Conservation (phyloP, 2,888 invertebrate species). For the Emesis russula region DNA sequence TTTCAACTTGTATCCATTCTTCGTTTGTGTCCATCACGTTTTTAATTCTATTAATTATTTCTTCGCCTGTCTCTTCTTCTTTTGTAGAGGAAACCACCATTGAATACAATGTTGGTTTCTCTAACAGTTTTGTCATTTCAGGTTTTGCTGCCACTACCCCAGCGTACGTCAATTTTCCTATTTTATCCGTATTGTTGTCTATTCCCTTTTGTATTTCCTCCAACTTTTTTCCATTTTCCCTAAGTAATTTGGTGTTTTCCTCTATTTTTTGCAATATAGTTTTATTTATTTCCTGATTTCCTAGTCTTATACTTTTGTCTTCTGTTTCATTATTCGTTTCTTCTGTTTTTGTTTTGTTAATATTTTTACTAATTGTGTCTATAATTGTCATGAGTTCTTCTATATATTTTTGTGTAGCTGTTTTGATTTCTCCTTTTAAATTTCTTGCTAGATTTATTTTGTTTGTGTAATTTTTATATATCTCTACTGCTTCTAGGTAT, state of each 20-base stretch:
- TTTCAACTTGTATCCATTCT: constrained; percentile 44
- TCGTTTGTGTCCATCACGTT: constrained; percentile 43
- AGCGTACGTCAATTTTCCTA: constrained; percentile 16
- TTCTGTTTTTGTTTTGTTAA: too few species aligned
- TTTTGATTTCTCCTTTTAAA: too few species aligned
- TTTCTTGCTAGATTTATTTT: too few species aligned
- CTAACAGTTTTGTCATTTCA: neutral
- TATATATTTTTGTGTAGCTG: too few species aligned
- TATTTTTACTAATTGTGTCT: too few species aligned
- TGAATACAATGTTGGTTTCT: constrained; percentile 29
- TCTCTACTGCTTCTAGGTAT: too few species aligned
- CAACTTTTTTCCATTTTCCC: neutral
- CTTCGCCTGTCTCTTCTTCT: constrained; percentile 42
- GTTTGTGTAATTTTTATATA: too few species aligned
- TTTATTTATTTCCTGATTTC: neutral
- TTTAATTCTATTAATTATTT: constrained; percentile 40
- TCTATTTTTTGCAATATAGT: neutral
- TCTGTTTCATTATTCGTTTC: too few species aligned
- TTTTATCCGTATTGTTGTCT: neutral
- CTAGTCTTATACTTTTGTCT: neutral
- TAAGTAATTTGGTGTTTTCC: neutral
- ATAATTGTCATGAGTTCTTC: too few species aligned
- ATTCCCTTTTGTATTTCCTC: neutral
- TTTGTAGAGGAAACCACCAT: constrained; percentile 43
- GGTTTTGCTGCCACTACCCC: neutral